Percentiles rank a stretch among this genome's conserved stretches.
Evolutionary conservation across 2,113 vertebrate species (phyloP).

Genomic region (Chamaea fasciata): DNA sequence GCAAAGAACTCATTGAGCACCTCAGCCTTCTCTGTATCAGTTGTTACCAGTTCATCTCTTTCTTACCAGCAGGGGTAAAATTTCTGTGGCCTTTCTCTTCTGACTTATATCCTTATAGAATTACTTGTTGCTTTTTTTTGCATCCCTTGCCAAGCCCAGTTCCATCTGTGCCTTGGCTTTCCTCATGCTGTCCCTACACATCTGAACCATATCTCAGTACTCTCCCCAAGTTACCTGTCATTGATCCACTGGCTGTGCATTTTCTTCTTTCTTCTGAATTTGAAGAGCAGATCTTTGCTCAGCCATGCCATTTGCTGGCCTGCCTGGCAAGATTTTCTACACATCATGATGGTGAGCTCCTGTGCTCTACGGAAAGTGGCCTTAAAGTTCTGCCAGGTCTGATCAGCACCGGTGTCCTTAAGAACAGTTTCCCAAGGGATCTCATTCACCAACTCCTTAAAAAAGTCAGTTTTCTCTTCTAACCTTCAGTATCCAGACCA

Average conservation of each 20-base stretch:
- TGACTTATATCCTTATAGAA: background rate
- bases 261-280: background rate
- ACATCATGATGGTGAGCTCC: background rate
- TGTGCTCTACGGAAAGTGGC: background rate
- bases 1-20: background rate
- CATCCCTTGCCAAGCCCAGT: background rate
- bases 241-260: background rate
- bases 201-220: background rate
- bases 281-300: background rate
- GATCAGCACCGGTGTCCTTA: accelerated
- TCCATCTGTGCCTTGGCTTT: background rate
- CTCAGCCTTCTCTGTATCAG: background rate
- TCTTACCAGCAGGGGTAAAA: background rate
- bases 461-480: background rate
- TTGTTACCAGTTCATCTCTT: background rate
- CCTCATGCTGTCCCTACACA: background rate
- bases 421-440: background rate
- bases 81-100: background rate
- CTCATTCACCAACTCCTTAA: background rate
- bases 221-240: background rate
- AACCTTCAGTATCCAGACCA: background rate
- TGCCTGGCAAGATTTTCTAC: background rate
- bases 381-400: background rate
- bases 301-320: background rate
- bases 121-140: background rate